These are phyloP conservation scores for Pseudococcus jackbeardsleyi DNA, from an alignment of 2,888 invertebrate species.

Conservation along the genomic window DNA sequence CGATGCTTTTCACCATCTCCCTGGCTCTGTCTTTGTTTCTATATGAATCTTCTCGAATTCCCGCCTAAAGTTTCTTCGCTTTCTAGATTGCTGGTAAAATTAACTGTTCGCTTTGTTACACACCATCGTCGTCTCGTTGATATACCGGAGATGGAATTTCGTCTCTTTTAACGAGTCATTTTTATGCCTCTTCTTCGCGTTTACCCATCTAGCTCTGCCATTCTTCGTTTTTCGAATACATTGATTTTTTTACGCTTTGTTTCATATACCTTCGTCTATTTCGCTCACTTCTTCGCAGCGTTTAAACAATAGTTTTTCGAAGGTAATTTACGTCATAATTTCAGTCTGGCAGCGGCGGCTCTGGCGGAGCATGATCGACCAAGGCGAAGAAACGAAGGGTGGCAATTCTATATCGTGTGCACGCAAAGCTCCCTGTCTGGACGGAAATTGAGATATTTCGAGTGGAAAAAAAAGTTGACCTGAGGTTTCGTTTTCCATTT, in stretches of 20 bases:
- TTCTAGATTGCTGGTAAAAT: conserved; percentile 39
- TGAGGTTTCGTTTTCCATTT: conserved; percentile 16
- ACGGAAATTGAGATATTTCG: conserved; percentile 41
- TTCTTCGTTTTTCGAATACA: conserved; percentile 26
- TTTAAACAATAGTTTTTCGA: conserved; percentile 13
- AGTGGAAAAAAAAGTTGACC: conserved; percentile 16
- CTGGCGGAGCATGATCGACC: not conserved
- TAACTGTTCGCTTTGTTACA: conserved; percentile 51
- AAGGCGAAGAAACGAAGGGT: not conserved
- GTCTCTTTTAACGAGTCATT: conserved; percentile 53
- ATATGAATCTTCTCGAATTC: conserved; percentile 12
- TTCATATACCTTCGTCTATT: not conserved
- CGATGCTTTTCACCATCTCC: not conserved
- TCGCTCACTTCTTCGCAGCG: not conserved
- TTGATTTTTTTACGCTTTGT: conserved; percentile 49
- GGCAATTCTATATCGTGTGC: conserved; percentile 14
- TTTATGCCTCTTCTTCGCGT: conserved; percentile 25
- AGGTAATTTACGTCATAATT: conserved; percentile 41
- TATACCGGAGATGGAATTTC: conserved; percentile 52
- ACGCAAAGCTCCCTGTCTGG: conserved; percentile 17
- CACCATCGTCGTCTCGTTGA: conserved; percentile 33
- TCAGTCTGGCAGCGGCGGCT: not conserved
- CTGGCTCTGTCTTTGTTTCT: not conserved
- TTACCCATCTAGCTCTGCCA: not conserved
- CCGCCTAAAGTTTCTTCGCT: conserved; percentile 13